These are phyloP conservation scores for Pseudomyrmex gracilis DNA, from an alignment of 1,140 invertebrate species.

Conservation along the genomic window DNA sequence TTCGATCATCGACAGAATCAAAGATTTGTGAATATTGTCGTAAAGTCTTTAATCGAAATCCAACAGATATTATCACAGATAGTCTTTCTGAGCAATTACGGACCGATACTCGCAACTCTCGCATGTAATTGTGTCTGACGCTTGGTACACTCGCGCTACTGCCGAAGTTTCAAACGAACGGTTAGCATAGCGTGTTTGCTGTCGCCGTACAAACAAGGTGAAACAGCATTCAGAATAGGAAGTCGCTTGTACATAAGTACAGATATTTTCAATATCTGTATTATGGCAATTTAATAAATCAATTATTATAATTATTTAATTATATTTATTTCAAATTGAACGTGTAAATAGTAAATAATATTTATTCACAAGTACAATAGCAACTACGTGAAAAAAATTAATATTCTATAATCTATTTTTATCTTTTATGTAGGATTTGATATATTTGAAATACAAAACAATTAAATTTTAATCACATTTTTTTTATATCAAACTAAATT, in stretches of 20 bases:
- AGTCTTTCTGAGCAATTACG: constrained; percentile 69
- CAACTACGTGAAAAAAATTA: neutral
- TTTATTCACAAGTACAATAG: neutral
- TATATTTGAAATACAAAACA: neutral
- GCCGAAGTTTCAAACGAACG: constrained; percentile 39
- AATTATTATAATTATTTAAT: constrained; percentile 4
- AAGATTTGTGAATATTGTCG: constrained; percentile 31
- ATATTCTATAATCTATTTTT: neutral
- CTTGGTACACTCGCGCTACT: constrained; percentile 66
- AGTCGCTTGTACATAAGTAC: neutral
- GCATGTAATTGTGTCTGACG: constrained; percentile 72
- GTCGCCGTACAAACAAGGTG: constrained; percentile 4
- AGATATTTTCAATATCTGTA: neutral
- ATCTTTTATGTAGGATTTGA: neutral
- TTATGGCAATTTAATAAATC: neutral
- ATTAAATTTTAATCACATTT: neutral
- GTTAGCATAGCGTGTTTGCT: constrained; percentile 1
- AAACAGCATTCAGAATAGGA: neutral
- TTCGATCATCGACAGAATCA: neutral
- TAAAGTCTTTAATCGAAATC: constrained; percentile 63
- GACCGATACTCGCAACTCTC: constrained; percentile 57
- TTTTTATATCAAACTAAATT: constrained; percentile 11
- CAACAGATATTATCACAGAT: constrained; percentile 75
- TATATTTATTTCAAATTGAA: neutral
- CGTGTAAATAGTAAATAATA: neutral